Evolutionary conservation across 1,140 invertebrate species (phyloP).

Genomic region (Ridgeia piscesae): DNA sequence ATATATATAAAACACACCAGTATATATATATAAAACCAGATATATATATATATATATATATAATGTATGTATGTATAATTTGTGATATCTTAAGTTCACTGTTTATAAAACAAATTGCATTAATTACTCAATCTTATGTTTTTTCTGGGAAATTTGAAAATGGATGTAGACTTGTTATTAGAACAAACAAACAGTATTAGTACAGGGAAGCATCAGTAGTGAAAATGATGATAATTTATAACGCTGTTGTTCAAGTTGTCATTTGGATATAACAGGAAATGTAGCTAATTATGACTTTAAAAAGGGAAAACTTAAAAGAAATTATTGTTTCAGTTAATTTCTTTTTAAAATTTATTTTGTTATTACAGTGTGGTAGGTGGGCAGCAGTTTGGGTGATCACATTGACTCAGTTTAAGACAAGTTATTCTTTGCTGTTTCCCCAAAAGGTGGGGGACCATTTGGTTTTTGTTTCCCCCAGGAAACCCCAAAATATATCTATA

Average conservation of each 20-base stretch:
- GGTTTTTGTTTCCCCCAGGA: too few relatives aligned
- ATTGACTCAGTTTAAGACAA: background rate
- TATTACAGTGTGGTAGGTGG: background rate
- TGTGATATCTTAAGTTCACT: too few relatives aligned
- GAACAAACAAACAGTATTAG: background rate
- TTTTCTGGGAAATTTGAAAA: background rate
- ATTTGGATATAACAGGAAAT: background rate
- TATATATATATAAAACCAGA: too few relatives aligned
- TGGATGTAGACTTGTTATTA: background rate
- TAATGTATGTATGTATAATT: too few relatives aligned
- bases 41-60: too few relatives aligned
- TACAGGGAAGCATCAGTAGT: background rate
- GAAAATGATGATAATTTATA: background rate
- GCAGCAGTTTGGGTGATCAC: background rate
- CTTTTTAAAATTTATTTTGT: background rate
- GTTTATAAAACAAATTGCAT: too few relatives aligned
- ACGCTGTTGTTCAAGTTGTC: background rate
- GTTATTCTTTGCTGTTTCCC: background rate
- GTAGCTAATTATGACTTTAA: background rate
- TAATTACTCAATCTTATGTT: background rate
- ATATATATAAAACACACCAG: too few relatives aligned
- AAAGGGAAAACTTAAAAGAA: background rate
- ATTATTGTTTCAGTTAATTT: background rate
- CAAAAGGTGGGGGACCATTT: background rate
- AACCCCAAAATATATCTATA: background rate